Percentiles rank a stretch among this genome's conserved stretches.
These are phyloP conservation scores for Heliconius congener DNA, from an alignment of 1,140 invertebrate genomes.

Conservation along the genomic window DNA sequence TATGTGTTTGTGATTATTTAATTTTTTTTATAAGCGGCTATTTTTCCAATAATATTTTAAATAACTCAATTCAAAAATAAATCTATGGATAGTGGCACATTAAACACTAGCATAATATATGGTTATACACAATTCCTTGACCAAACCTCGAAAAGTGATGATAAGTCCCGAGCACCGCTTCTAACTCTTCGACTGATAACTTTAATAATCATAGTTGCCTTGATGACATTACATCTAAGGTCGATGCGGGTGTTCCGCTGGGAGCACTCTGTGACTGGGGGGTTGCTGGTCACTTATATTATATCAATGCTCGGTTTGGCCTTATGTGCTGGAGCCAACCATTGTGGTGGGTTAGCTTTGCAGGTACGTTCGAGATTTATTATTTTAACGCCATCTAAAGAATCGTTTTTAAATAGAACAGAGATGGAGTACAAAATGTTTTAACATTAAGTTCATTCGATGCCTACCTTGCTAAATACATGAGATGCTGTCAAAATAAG, in stretches of 20 bases:
- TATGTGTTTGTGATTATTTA: not conserved
- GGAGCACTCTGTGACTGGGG: constrained; percentile 63
- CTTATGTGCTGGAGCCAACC: constrained; percentile 46
- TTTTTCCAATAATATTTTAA: not conserved
- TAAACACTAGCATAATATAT: not conserved
- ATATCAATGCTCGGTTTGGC: constrained; percentile 49
- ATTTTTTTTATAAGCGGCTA: not conserved
- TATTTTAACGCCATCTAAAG: not conserved
- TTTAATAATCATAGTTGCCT: constrained; percentile 47
- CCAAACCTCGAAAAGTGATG: not conserved
- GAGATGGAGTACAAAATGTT: no score
- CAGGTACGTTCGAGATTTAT: constrained; percentile 46
- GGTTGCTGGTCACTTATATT: constrained; percentile 57
- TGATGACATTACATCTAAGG: constrained; percentile 55
- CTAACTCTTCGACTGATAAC: constrained; percentile 48
- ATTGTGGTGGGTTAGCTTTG: constrained; percentile 44
- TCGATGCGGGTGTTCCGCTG: constrained; percentile 61
- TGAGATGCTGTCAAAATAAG: no score
- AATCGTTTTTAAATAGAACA: no score
- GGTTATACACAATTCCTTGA: not conserved
- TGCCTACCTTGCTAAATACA: no score
- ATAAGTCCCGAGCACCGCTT: constrained; percentile 26
- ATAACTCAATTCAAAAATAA: no score
- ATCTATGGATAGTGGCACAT: not conserved
- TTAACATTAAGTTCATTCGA: no score